These are phyloP conservation scores for Bicyclus anynana DNA, from an alignment of 1,140 invertebrate species.

Conservation along the genomic window DNA sequence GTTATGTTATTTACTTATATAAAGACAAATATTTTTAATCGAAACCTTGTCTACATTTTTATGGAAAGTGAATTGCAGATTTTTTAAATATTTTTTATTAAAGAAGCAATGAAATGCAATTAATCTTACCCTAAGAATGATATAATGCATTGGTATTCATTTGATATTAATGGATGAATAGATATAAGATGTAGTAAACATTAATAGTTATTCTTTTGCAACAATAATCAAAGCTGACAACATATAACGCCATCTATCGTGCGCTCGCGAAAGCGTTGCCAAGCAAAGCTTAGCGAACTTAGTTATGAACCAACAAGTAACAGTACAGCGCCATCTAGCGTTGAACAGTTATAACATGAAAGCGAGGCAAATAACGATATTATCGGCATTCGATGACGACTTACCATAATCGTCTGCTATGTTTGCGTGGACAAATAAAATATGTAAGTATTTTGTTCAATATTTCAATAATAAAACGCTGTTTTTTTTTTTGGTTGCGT, in stretches of 20 bases:
- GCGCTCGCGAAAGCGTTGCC: slow-evolving; percentile 22
- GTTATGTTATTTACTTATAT: too few relatives aligned
- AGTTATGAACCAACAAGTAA: slow-evolving; percentile 27
- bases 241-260: slow-evolving; percentile 38
- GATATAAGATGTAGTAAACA: not conserved
- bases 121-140: not conserved
- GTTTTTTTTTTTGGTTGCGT: not conserved
- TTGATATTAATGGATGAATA: not conserved
- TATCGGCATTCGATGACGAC: slow-evolving; percentile 42
- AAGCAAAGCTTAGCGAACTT: slow-evolving; percentile 34
- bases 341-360: slow-evolving; percentile 37
- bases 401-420: slow-evolving; percentile 67
- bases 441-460: slow-evolving; percentile 22
- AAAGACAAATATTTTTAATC: too few relatives aligned
- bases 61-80: too few relatives aligned
- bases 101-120: too few relatives aligned
- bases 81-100: too few relatives aligned
- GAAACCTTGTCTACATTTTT: too few relatives aligned
- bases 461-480: slow-evolving; percentile 1
- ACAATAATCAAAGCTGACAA: slow-evolving; percentile 1
- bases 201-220: not conserved
- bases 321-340: slow-evolving; percentile 46
- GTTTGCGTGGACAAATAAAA: slow-evolving; percentile 68
- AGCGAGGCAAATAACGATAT: slow-evolving; percentile 46
- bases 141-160: not conserved